A percentile compares a stretch with the other conserved stretches of the same genome.
These are phyloP conservation scores for Drosophila phalerata DNA, from an alignment of 2,888 invertebrate species.

Conservation along the genomic window DNA sequence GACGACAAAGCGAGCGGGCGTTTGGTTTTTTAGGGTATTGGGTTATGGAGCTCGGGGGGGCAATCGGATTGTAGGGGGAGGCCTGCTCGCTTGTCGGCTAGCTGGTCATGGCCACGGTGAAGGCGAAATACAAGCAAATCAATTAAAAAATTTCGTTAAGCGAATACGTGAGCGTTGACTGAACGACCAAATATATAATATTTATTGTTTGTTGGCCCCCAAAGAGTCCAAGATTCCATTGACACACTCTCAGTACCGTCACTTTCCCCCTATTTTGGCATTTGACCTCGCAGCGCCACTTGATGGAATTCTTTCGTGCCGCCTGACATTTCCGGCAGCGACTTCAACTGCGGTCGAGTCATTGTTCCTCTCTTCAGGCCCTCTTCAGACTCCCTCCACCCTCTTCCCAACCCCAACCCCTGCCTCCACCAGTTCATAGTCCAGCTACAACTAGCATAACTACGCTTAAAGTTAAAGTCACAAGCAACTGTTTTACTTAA, in stretches of 20 bases:
- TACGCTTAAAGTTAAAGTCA: slow-evolving; percentile 12
- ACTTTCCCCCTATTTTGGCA: background rate
- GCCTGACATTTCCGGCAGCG: slow-evolving; percentile 64
- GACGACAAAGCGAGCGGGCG: slow-evolving; percentile 13
- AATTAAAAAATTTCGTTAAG: slow-evolving; percentile 69
- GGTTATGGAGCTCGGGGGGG: background rate
- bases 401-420: background rate
- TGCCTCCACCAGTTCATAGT: background rate
- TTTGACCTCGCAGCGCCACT: slow-evolving; percentile 18
- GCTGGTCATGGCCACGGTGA: slow-evolving; percentile 82
- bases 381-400: background rate
- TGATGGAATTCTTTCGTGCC: slow-evolving; percentile 74
- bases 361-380: slow-evolving; percentile 22
- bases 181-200: slow-evolving; percentile 24
- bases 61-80: background rate
- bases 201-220: background rate
- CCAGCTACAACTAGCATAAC: slow-evolving; percentile 16
- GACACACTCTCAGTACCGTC: background rate
- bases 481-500: slow-evolving; percentile 8
- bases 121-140: slow-evolving; percentile 70
- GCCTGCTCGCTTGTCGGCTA: slow-evolving; percentile 40
- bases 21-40: background rate
- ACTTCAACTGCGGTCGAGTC: slow-evolving; percentile 31
- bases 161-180: slow-evolving; percentile 21
- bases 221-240: slow-evolving; percentile 10